Conservation (phyloP, 2,888 invertebrate genomes). For the Ochropleura leucogaster region DNA sequence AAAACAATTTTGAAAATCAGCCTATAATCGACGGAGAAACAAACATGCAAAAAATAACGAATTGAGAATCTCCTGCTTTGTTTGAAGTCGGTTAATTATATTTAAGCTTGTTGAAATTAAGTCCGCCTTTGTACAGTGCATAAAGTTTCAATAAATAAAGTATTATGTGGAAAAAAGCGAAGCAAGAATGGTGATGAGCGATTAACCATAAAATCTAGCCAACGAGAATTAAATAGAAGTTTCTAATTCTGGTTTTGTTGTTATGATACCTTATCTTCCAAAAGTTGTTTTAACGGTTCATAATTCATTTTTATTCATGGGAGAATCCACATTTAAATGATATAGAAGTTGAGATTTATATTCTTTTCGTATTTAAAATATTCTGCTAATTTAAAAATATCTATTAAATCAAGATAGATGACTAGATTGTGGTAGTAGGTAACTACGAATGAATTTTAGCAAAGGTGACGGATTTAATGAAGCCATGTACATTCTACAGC, state of each 20-base stretch:
- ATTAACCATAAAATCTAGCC: neutral
- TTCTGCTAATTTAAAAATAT: neutral
- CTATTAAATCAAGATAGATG: neutral
- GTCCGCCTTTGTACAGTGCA: no score
- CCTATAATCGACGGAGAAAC: no score
- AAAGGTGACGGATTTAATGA: slow-evolving; percentile 31
- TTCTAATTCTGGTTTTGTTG: neutral
- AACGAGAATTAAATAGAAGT: neutral
- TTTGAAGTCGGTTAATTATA: no score
- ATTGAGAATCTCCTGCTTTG: no score
- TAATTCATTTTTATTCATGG: neutral
- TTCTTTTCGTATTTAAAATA: neutral
- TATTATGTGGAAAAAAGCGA: neutral
- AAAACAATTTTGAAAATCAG: no score
- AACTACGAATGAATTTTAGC: slow-evolving; percentile 1
- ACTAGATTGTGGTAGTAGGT: neutral
- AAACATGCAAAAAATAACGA: no score
- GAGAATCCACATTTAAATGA: neutral
- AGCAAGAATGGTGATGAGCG: neutral
- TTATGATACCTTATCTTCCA: neutral
- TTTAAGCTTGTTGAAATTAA: no score
- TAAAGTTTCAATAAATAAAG: no score
- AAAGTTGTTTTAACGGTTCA: neutral
- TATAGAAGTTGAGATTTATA: neutral
- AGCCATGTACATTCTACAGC: slow-evolving; percentile 42